Base-by-base conservation (phyloP, 2,797 vertebrate species). In the Hipposideros larvatus region DNA sequence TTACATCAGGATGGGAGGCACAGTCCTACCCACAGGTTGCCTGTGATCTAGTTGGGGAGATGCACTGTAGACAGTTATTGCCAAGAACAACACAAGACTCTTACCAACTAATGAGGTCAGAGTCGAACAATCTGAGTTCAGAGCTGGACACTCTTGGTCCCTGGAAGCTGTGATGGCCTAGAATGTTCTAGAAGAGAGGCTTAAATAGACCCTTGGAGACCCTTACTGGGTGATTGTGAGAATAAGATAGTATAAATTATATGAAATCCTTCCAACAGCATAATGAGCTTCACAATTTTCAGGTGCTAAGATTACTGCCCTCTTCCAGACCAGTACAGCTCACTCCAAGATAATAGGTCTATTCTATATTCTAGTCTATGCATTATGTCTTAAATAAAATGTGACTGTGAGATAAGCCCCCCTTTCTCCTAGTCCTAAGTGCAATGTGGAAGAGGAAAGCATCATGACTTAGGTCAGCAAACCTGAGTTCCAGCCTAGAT, bases 381-480 rank as follows among this genome's bases (percentile, higher is more conserved):
- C 21, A 41, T 68, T 34, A 41, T 14, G 9, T 41, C n/a, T 53
- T 51, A 41, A 55, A 26, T 14, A 83, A 65, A 48, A 46, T 4
- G 10, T 41, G 46, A 15, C 55, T 2, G 43, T 41, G 24, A 48
- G 6, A 26, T 3, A 19, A 85, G 7, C 1, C 1, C 0, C 43
- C 73, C 21, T 61, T 57, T 37, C 31, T 68, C 55, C 13, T 70
- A 13, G 63, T 70, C 55, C 19, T 59, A 24, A n/a, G n/a, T 46
- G 59, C 22, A 24, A 2, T 14, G 9, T 65, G 73, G 22, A 37
- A 71, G 66, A 70, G 28, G 21, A 21, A 51, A 88, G 24, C 37
- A 9, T 43, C 31, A 24, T 57, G n/a, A 61, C 55, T 87, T 63
- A 63, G n/a, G 26, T 73, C 43, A 68, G 37, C 59, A 92, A 73